phyloP scores from a whole-genome alignment of 2,797 vertebrate species.

The Coracias cyanogaster region DNA sequence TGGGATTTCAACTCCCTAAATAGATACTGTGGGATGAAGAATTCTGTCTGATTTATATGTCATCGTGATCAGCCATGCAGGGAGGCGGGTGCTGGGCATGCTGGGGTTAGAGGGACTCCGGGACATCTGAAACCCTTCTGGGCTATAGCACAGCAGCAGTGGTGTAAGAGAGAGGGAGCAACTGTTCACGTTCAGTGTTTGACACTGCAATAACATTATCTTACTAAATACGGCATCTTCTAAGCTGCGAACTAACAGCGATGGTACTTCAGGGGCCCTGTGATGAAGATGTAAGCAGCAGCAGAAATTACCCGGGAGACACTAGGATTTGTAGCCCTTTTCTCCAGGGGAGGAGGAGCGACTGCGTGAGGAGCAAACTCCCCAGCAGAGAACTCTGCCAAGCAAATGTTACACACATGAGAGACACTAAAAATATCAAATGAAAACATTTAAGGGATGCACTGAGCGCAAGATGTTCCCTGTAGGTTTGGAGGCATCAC shows the following conservation, averaged over 20 bases:
- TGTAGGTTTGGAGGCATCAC: not conserved
- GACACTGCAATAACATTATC: not conserved
- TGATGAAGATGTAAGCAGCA: slow-evolving; percentile 18
- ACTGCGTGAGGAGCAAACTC: not conserved
- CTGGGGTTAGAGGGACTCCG: not conserved
- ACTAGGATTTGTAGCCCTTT: not conserved
- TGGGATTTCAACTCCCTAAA: not conserved
- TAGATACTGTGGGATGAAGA: not conserved
- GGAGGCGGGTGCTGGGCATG: not conserved
- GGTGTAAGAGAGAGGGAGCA: not conserved
- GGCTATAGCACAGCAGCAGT: not conserved
- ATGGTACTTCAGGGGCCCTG: not conserved
- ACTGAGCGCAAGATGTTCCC: slow-evolving; percentile 74
- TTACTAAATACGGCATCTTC: not conserved
- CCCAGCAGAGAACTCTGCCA: slow-evolving; percentile 4
- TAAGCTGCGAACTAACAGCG: not conserved
- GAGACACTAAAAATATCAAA: slow-evolving; percentile 42
- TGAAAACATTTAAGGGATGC: slow-evolving; percentile 77
- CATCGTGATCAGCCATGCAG: not conserved
- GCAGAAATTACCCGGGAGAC: not conserved
- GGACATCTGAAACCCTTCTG: not conserved
- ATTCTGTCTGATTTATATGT: not conserved
- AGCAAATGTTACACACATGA: not conserved
- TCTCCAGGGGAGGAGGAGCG: slow-evolving; percentile 36
- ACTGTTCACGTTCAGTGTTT: rapidly evolving